Conservation (phyloP, 2,888 invertebrate genomes). For the Chromoteleia sp. region DNA sequence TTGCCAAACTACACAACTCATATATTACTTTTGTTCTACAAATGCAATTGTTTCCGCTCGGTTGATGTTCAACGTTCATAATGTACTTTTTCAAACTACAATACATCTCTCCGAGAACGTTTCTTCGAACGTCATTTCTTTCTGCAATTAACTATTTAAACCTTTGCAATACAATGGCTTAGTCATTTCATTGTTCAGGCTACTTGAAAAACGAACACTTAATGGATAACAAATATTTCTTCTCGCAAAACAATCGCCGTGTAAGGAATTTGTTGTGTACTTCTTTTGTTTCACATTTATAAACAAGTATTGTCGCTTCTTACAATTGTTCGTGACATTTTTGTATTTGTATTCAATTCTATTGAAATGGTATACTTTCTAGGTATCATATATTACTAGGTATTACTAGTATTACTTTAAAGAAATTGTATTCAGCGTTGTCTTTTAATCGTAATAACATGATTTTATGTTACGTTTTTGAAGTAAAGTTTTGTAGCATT, state of each 20-base stretch:
- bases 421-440: too few relatives aligned
- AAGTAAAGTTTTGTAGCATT: too few relatives aligned
- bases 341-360: too few relatives aligned
- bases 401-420: too few relatives aligned
- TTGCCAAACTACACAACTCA: slow-evolving; percentile 51
- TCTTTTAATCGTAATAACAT: too few relatives aligned
- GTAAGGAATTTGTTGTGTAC: slow-evolving; percentile 11
- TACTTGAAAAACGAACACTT: slow-evolving; percentile 38
- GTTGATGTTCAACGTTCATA: slow-evolving; percentile 55
- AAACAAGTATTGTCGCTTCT: background rate
- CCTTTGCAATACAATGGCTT: slow-evolving; percentile 38
- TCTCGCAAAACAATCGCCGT: slow-evolving; percentile 33
- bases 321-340: background rate
- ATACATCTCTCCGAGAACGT: slow-evolving; percentile 39
- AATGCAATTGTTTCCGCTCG: slow-evolving; percentile 64
- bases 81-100: slow-evolving; percentile 55
- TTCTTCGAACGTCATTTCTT: slow-evolving; percentile 62
- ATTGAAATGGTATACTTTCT: too few relatives aligned
- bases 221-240: slow-evolving; percentile 54
- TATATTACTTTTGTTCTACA: slow-evolving; percentile 59
- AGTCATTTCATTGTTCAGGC: slow-evolving; percentile 59
- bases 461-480: too few relatives aligned
- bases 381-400: too few relatives aligned
- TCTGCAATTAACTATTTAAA: slow-evolving; percentile 66
- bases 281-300: slow-evolving; percentile 29